Base-by-base conservation (phyloP, 2,888 invertebrate genomes). In the Conomelus anceps region DNA sequence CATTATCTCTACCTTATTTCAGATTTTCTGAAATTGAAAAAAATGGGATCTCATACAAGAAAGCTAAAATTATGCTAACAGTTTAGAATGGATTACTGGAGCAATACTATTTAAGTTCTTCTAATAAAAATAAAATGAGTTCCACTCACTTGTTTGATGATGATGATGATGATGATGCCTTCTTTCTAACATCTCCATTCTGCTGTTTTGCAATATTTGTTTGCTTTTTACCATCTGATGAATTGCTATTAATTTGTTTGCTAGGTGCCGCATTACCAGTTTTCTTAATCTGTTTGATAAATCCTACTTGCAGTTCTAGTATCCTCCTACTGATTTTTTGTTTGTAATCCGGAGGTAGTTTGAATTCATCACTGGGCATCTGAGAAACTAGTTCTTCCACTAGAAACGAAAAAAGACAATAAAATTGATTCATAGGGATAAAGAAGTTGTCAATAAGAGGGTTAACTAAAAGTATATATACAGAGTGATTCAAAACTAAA, bases 381-480 rank as follows among this genome's bases (percentile, higher is more conserved):
- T 92, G 92, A 4, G 94, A 94, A 84, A 96, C 93, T 24, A 96
- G 95, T 13, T 94, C 93, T 92, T 96, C 96, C 93, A 97, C 97
- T 97, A 92, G 88, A 93, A 94, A 89, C 63, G 41, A 90, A 89
- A 90, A 84, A 87, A 88, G 86, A 0, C n/a, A 89, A 87, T 22
- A 84, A 29, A 89, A 4, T 3, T 3, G 1, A 63, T 63, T 63
- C n/a, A 22, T 23, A n/a, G n/a, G n/a, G n/a, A n/a, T n/a, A n/a
- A n/a, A n/a, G n/a, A n/a, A n/a, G n/a, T n/a, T n/a, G n/a, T n/a
- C n/a, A n/a, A n/a, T n/a, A n/a, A n/a, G n/a, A n/a, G n/a, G n/a
- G n/a, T n/a, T n/a, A n/a, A n/a, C n/a, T n/a, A n/a, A n/a, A n/a
- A n/a, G n/a, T n/a, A n/a, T n/a, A n/a, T n/a, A n/a, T n/a, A n/a